Evolutionary conservation across 2,797 vertebrate genomes (phyloP).

Genomic region (Paramormyrops hopkinsi): DNA sequence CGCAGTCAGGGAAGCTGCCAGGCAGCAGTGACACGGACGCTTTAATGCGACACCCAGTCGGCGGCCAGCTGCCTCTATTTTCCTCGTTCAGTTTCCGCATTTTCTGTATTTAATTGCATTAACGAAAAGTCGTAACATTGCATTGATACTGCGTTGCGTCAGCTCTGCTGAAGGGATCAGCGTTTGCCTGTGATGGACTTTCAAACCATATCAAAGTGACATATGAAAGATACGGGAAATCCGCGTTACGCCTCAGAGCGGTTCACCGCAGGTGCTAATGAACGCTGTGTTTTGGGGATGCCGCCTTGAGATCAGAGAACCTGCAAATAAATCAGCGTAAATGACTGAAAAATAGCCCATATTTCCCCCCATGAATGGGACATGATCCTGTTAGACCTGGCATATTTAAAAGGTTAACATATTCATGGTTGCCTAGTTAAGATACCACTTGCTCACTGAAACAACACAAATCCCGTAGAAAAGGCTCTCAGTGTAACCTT

Average conservation of each 20-base stretch:
- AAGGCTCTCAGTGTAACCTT: background rate
- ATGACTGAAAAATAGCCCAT: background rate
- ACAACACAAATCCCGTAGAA: background rate
- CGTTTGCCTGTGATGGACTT: background rate
- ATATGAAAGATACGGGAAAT: background rate
- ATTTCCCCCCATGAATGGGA: background rate
- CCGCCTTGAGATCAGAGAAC: background rate
- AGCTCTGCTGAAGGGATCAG: background rate
- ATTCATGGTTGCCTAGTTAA: background rate
- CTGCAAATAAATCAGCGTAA: background rate
- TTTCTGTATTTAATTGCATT: slow-evolving; percentile 4
- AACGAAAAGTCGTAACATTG: background rate
- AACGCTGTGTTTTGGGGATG: background rate
- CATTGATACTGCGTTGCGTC: background rate
- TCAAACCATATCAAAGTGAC: background rate
- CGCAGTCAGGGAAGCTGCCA: background rate
- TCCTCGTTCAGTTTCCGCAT: background rate
- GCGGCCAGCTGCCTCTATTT: background rate
- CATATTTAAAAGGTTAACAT: background rate
- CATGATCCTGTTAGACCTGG: background rate
- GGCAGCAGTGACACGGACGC: background rate
- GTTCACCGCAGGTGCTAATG: background rate
- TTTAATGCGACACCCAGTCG: background rate
- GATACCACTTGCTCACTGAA: background rate
- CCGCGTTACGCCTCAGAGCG: background rate